These are phyloP conservation scores for Dysidea cf. avara DNA, from an alignment of 37 sponge, comb jelly and placozoan species.

Conservation along the genomic window DNA sequence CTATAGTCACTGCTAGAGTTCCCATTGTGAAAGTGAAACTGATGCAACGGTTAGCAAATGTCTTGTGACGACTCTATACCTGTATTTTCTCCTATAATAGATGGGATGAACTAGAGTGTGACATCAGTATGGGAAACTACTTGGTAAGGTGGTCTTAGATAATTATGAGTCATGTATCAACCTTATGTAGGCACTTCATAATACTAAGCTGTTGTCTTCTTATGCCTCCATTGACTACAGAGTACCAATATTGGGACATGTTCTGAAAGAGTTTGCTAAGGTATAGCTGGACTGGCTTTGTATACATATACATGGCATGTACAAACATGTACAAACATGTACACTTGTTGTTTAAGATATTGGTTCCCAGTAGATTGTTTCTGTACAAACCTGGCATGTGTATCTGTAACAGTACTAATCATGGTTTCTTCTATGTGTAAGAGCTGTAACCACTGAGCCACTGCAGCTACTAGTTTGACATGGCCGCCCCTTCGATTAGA, in stretches of 20 bases:
- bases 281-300: no score
- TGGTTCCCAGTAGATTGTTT: no score
- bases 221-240: slow-evolving; percentile 68
- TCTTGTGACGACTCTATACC: neutral
- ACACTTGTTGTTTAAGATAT: no score
- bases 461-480: no score
- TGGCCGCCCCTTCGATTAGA: no score
- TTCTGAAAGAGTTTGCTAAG: slow-evolving; percentile 79
- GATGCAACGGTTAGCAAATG: slow-evolving; percentile 7
- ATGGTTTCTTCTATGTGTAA: no score
- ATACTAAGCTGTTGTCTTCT: slow-evolving; percentile 62
- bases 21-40: slow-evolving; percentile 78
- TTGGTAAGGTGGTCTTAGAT: slow-evolving; percentile 41
- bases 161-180: neutral
- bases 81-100: neutral
- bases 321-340: no score
- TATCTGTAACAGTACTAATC: no score
- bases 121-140: slow-evolving; percentile 67
- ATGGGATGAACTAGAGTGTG: slow-evolving; percentile 51
- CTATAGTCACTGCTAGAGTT: slow-evolving; percentile 65
- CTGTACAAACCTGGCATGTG: no score
- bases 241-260: slow-evolving; percentile 59
- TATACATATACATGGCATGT: no score
- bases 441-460: no score
- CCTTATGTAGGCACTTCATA: slow-evolving; percentile 66